Percentiles rank a stretch among this genome's conserved stretches.
phyloP scores from a whole-genome alignment of 2,797 vertebrate species.

The Ara ararauna region DNA sequence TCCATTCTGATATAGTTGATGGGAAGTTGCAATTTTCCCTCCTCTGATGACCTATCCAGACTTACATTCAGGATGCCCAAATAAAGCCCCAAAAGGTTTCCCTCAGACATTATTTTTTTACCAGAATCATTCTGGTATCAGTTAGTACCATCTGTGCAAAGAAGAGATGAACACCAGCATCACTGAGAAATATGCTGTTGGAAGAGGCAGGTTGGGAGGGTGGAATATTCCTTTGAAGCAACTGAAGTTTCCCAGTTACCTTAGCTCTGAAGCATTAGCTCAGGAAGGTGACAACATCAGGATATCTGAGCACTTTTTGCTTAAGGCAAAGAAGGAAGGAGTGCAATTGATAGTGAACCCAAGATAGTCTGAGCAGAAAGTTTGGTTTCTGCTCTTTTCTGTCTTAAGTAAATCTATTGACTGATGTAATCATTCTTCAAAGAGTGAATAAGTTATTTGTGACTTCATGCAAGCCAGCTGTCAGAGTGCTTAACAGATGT shows the following conservation, averaged over 20 bases:
- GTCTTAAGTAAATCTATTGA: not conserved
- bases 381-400: not conserved
- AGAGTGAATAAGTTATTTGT: constrained; percentile 29
- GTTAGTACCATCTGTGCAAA: not conserved
- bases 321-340: not conserved
- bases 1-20: not conserved
- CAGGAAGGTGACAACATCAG: not conserved
- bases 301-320: not conserved
- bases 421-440: constrained; percentile 10
- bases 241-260: not conserved
- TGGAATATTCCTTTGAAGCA: not conserved
- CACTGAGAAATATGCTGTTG: not conserved
- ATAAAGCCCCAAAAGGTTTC: not conserved
- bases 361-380: not conserved
- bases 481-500: constrained; percentile 4
- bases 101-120: not conserved
- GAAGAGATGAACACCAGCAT: not conserved
- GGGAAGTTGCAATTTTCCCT: not conserved
- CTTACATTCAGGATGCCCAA: accelerated
- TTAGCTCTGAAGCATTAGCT: not conserved
- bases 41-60: not conserved
- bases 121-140: not conserved
- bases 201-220: not conserved
- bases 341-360: not conserved
- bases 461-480: constrained; percentile 23